Base-by-base conservation (phyloP, 2,888 invertebrate genomes). In the Dynastes tityus region DNA sequence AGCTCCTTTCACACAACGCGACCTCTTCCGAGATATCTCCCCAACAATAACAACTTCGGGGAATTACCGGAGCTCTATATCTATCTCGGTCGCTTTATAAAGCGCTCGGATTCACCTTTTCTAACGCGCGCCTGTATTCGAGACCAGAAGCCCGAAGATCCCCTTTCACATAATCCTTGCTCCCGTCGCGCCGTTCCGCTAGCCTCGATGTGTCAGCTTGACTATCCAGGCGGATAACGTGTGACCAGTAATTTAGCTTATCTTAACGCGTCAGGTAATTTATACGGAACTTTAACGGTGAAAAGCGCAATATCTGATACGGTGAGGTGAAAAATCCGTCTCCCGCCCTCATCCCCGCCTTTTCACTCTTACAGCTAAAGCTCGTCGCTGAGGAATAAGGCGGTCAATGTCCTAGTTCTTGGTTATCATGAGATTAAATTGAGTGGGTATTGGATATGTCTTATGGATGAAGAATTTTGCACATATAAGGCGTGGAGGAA, bases 211-310 rank as follows among this genome's bases (percentile, higher is more conserved):
- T 65, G 65, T 65, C 40, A 65, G 65, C 16, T 40, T 40, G 65
- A 40, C 16, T 40, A 65, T 40, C 40, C 65, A 65, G 32, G 16
- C 49, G 49, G 67, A 49, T 68, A 68, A 68, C 67, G 29, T 22
- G 61, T 22, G 49, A 11, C 67, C 67, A 49, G 49, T 68, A 68
- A 68, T 68, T 68, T 37, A 49, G 16, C 67, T 68, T 68, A 68
- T 68, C 67, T 68, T 68, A 68, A 68, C 67, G 49, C 27, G 49
- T 49, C 49, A 68, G 49, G 67, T 68, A 68, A 68, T 68, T 68
- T 68, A 68, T 49, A 49, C 27, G 45, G 22, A 45, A 68, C 5
- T 68, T 68, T 68, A 27, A 29, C 45, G 49, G 45, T 11, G 49
- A 49, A 49, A 45, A 22, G 67, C n/a, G 49, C 45, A 68, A 68